Conservation (phyloP, 2,797 vertebrate genomes). For the Typhlichthys subterraneus region DNA sequence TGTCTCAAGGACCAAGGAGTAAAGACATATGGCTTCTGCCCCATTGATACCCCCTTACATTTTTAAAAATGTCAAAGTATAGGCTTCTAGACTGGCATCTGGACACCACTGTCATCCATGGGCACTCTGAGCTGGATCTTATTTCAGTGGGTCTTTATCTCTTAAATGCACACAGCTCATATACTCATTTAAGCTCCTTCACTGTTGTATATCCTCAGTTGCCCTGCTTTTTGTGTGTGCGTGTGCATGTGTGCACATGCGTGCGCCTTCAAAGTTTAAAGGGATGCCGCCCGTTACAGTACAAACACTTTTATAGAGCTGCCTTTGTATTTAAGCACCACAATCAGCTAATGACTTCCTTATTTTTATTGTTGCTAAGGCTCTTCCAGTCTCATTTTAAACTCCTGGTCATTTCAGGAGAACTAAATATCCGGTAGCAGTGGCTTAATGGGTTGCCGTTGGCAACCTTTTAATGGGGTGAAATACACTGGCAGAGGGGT, state of each 20-base stretch:
- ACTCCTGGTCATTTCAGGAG: slow-evolving; percentile 36
- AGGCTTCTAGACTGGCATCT: slow-evolving; percentile 19
- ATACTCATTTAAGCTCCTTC: slow-evolving; percentile 1
- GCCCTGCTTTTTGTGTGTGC: slow-evolving; percentile 4
- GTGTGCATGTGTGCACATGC: slow-evolving; percentile 4
- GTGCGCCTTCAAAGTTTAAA: slow-evolving; percentile 56
- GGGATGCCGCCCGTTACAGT: slow-evolving; percentile 43
- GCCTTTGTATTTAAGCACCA: slow-evolving; percentile 52
- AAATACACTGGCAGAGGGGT: slow-evolving; percentile 9
- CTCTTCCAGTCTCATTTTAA: slow-evolving; percentile 50
- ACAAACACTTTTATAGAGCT: slow-evolving; percentile 58
- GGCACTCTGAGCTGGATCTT: slow-evolving; percentile 23
- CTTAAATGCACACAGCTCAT: not conserved
- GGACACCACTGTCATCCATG: slow-evolving; percentile 45
- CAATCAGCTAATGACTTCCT: slow-evolving; percentile 72
- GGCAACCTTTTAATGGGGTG: slow-evolving; percentile 41
- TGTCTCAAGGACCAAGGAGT: slow-evolving; percentile 72
- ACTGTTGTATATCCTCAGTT: slow-evolving; percentile 4
- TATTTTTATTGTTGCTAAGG: slow-evolving; percentile 60
- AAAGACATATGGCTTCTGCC: slow-evolving; percentile 37
- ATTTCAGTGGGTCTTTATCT: slow-evolving; percentile 14
- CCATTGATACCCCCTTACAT: slow-evolving; percentile 32
- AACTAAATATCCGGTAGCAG: slow-evolving; percentile 56
- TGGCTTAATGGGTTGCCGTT: slow-evolving; percentile 43
- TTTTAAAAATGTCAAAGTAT: slow-evolving; percentile 4